Evolutionary conservation across 2,888 invertebrate species (phyloP).

Genomic region (Hylaea fasciaria): DNA sequence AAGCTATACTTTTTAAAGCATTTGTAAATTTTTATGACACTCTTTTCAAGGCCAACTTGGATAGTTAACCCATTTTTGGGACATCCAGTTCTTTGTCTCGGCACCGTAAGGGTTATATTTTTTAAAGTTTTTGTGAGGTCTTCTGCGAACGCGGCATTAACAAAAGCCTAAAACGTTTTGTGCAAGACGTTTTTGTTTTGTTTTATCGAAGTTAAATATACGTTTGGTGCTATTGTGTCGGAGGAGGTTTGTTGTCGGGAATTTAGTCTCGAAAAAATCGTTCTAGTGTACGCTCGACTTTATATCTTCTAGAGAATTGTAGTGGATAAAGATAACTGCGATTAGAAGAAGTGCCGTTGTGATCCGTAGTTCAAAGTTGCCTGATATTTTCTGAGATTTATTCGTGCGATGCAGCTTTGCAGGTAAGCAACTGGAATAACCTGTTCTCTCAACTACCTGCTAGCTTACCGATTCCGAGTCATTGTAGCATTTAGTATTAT

Average conservation of each 20-base stretch:
- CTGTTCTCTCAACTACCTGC: slow-evolving; percentile 10
- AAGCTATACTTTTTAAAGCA: slow-evolving; percentile 39
- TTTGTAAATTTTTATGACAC: slow-evolving; percentile 33
- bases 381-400: slow-evolving; percentile 5
- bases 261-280: slow-evolving; percentile 82
- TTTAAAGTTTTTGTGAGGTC: slow-evolving; percentile 66
- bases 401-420: background rate
- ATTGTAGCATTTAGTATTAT: background rate
- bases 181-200: slow-evolving; percentile 74
- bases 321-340: slow-evolving; percentile 12
- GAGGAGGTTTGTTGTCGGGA: slow-evolving; percentile 65
- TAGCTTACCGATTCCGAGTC: slow-evolving; percentile 1
- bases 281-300: slow-evolving; percentile 73
- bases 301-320: slow-evolving; percentile 37
- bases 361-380: slow-evolving; percentile 12
- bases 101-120: slow-evolving; percentile 74
- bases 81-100: slow-evolving; percentile 59
- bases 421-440: slow-evolving; percentile 28
- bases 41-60: slow-evolving; percentile 30
- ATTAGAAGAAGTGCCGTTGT: slow-evolving; percentile 18
- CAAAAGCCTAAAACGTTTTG: slow-evolving; percentile 75
- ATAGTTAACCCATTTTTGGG: slow-evolving; percentile 39
- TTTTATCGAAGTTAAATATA: slow-evolving; percentile 82
- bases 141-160: slow-evolving; percentile 79
- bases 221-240: slow-evolving; percentile 80